Evolutionary conservation across 2,797 vertebrate species (phyloP).

Genomic region (Catamblyrhynchus diadema): DNA sequence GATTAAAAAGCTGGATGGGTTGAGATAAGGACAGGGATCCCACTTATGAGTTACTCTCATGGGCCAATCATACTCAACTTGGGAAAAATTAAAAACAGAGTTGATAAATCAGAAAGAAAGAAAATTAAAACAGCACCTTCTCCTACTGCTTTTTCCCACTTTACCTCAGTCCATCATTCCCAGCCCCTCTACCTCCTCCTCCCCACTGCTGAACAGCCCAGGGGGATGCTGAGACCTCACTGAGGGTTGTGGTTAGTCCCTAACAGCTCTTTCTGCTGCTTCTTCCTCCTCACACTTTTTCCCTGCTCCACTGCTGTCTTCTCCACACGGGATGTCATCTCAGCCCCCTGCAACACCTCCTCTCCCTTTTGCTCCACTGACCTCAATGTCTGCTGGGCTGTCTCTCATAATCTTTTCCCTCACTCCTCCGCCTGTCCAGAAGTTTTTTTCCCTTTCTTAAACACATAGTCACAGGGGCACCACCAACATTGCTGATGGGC

Average conservation of each 20-base stretch:
- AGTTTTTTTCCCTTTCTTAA: background rate
- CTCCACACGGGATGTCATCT: background rate
- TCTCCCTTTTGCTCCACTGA: background rate
- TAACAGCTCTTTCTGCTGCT: background rate
- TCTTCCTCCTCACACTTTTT: background rate
- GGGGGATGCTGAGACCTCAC: background rate
- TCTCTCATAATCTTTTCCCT: background rate
- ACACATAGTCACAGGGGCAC: background rate
- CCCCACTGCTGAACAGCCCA: background rate
- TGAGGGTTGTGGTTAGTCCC: background rate
- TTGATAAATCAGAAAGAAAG: background rate
- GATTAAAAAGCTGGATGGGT: background rate
- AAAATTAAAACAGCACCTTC: background rate
- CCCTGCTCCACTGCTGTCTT: background rate
- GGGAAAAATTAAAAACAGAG: background rate
- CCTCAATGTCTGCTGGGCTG: background rate
- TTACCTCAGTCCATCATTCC: background rate
- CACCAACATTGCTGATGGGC: accelerated
- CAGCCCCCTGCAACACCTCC: background rate
- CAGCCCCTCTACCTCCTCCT: background rate
- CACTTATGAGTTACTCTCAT: background rate
- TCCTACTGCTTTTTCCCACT: background rate
- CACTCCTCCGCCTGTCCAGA: background rate
- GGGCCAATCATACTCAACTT: background rate
- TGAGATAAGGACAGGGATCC: background rate